A percentile compares a stretch with the other conserved stretches of the same genome.
These are phyloP conservation scores for Regulus satrapa DNA, from an alignment of 2,113 vertebrate genomes.

Conservation along the genomic window DNA sequence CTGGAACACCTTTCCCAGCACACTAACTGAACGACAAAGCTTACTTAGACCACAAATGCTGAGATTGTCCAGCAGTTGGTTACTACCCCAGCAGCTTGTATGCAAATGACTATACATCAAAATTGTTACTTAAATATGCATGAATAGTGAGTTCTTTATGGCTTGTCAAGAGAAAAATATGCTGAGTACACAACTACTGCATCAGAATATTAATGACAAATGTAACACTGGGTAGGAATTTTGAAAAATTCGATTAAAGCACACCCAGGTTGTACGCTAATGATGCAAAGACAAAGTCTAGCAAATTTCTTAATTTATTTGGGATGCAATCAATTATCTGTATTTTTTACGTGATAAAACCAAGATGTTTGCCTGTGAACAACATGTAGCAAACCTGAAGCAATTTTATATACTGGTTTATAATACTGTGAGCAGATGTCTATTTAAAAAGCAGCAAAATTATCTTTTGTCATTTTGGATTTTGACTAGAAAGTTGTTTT, in stretches of 20 bases:
- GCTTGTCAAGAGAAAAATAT: slow-evolving; percentile 1
- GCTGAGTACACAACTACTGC: not conserved
- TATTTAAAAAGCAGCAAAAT: slow-evolving; percentile 3
- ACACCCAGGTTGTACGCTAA: not conserved
- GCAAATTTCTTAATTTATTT: not conserved
- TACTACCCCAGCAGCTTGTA: not conserved
- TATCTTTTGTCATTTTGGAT: not conserved
- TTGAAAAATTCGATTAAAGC: not conserved
- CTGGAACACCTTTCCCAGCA: not conserved
- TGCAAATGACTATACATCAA: not conserved
- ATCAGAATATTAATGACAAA: slow-evolving; percentile 3
- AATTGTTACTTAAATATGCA: not conserved
- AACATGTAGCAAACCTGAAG: not conserved
- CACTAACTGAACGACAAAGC: not conserved
- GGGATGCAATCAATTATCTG: not conserved
- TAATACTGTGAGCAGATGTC: not conserved
- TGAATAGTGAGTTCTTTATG: not conserved
- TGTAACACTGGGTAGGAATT: not conserved
- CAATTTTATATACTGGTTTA: not conserved
- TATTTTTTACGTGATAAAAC: not conserved
- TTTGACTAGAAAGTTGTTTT: not conserved
- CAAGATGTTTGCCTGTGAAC: not conserved
- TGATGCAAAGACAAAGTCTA: not conserved
- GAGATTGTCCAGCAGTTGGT: not conserved
- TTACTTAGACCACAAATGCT: not conserved